Base-by-base conservation (phyloP, 2,888 invertebrate species). In the Cristatella mucedo region DNA sequence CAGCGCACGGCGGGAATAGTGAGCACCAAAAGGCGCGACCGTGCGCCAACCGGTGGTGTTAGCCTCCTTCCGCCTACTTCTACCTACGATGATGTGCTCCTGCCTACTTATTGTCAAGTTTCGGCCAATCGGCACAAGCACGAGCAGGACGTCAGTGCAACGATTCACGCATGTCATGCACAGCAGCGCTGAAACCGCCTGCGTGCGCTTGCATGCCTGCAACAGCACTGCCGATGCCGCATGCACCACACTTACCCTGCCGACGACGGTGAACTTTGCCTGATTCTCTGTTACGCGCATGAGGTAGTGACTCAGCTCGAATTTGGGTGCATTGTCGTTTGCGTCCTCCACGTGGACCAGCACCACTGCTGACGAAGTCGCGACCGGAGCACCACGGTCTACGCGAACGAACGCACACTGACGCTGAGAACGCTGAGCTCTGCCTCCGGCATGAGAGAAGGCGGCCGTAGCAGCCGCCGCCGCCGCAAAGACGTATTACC, bases 271-370 rank as follows among this genome's bases (percentile, higher is more conserved):
- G 13, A 39, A 46, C 5, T 47, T 50, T 2, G 46, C 30, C 41
- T 49, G 49, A 19, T 46, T 46, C 40, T 59, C 61, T n/a, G 50
- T 48, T 26, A 61, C 46, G 30, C 48, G 45, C 41, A 61, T 61
- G 6, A 37, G 40, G 37, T 54, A 52, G 18, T 33, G 15, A 4
- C 49, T 46, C 16, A 41, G 37, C 4, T 41, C 83, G 60, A 93
- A 89, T 47, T 82, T 72, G 0, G 91, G 91, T 4, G 87, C 85
- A 62, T 91, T 87, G 63, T 93, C 91, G 67, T 93, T 93, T 66
- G 86, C 87, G 47, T 69, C 69, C 55, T 83, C 82, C 6, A 93
- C 77, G 21, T 53, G 45, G 13, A 63, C 51, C 31, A 49, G 49
- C 3, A 60, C 50, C 19, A 48, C 44, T 2, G 55, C 57, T 26